Evolutionary conservation across 1,140 invertebrate species (phyloP).

Genomic region (Hyphantria cunea): DNA sequence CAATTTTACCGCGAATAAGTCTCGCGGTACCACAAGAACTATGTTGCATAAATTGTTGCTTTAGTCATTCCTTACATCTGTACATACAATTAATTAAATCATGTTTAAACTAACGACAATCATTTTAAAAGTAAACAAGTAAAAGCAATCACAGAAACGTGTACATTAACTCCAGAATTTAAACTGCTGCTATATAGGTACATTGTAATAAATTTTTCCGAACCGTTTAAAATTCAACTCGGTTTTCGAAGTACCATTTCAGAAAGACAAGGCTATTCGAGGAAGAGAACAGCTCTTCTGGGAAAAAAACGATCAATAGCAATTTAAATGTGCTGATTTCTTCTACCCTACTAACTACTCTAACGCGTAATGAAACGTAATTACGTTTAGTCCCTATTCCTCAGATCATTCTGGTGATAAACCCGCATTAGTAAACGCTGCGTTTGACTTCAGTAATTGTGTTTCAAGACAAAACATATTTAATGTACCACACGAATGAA

Average conservation of each 20-base stretch:
- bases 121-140: background rate
- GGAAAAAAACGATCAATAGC: conserved; percentile 32
- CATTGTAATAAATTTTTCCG: background rate
- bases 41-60: no score
- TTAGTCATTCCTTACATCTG: no score
- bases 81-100: background rate
- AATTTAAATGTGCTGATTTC: conserved; percentile 58
- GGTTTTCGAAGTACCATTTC: conserved; percentile 15
- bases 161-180: background rate
- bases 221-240: conserved; percentile 36
- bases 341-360: conserved; percentile 15
- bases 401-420: conserved; percentile 9
- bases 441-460: conserved; percentile 24
- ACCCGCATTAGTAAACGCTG: conserved; percentile 11
- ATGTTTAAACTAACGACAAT: background rate
- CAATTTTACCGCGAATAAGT: no score
- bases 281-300: conserved; percentile 5
- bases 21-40: no score
- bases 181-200: no score
- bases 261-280: background rate
- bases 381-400: conserved; percentile 41
- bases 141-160: background rate
- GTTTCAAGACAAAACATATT: background rate
- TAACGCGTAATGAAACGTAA: conserved; percentile 46
- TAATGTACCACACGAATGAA: background rate